These are phyloP conservation scores for Xestobium rufovillosum DNA, from an alignment of 2,888 invertebrate genomes.

Conservation along the genomic window DNA sequence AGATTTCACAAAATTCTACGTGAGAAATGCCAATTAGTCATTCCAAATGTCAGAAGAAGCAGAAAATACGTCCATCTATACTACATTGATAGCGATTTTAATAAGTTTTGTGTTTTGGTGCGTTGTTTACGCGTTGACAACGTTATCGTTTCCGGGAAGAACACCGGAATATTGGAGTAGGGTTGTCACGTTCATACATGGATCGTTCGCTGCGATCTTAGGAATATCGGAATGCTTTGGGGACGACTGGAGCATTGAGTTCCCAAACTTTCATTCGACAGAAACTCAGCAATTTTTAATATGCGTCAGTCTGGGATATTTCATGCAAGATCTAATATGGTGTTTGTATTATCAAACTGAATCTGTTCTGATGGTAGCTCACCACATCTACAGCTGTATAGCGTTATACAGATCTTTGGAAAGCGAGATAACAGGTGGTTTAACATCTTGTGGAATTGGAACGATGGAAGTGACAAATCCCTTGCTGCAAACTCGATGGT, in stretches of 20 bases:
- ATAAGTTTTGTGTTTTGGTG: constrained; percentile 1
- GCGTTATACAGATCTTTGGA: constrained; percentile 48
- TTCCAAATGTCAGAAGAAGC: too few relatives aligned
- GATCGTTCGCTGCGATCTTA: constrained; percentile 28
- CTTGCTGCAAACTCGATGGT: constrained; percentile 55
- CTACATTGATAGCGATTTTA: too few relatives aligned
- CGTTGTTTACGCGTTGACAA: neutral
- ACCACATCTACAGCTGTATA: constrained; percentile 48
- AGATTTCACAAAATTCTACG: too few relatives aligned
- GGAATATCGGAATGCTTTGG: constrained; percentile 37
- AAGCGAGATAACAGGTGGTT: constrained; percentile 46
- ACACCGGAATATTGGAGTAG: constrained; percentile 32
- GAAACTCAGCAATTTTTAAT: constrained; percentile 40
- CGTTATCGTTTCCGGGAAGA: constrained; percentile 21
- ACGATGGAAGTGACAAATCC: constrained; percentile 57
- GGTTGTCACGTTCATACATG: constrained; percentile 34
- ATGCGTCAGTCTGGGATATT: constrained; percentile 55
- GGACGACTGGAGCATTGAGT: constrained; percentile 33
- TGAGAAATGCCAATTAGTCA: too few relatives aligned
- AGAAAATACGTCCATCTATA: too few relatives aligned
- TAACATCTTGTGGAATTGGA: constrained; percentile 49
- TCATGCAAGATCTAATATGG: constrained; percentile 55
- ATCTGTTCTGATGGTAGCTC: constrained; percentile 46
- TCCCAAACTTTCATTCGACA: constrained; percentile 31
- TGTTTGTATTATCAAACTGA: constrained; percentile 48